Percentiles rank a stretch among this genome's conserved stretches.
Evolutionary conservation across 2,888 invertebrate species (phyloP).

Genomic region (Epistrophella euchroma): DNA sequence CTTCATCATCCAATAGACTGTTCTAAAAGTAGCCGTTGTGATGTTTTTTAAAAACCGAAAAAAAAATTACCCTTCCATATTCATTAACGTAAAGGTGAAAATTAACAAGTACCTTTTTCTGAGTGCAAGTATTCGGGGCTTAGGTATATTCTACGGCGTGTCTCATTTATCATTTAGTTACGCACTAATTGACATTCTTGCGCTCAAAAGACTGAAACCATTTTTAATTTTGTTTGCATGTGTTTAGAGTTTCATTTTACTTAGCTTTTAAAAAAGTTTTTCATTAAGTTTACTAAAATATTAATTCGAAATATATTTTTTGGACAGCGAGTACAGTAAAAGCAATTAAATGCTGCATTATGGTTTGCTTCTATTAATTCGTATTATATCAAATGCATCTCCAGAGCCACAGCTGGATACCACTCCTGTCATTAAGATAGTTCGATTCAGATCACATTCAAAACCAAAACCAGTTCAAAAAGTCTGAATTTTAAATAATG

Average conservation of each 20-base stretch:
- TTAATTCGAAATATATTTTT: no score
- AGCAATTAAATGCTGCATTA: no score
- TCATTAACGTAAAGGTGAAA: conserved; percentile 76
- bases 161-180: conserved; percentile 4
- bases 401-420: no score
- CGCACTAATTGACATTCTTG: conserved; percentile 5
- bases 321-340: no score
- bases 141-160: background rate
- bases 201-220: background rate
- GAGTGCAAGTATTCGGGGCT: background rate
- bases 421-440: no score
- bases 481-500: no score
- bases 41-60: conserved; percentile 66
- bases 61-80: conserved; percentile 71
- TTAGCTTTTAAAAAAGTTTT: background rate
- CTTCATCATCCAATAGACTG: background rate
- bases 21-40: background rate
- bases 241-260: background rate
- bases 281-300: background rate
- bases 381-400: no score
- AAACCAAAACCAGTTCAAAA: no score
- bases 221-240: no score
- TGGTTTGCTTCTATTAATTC: no score
- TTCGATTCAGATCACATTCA: no score
- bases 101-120: background rate